These are phyloP conservation scores for Zalophus californianus DNA, from an alignment of 2,797 vertebrate genomes.

Conservation along the genomic window DNA sequence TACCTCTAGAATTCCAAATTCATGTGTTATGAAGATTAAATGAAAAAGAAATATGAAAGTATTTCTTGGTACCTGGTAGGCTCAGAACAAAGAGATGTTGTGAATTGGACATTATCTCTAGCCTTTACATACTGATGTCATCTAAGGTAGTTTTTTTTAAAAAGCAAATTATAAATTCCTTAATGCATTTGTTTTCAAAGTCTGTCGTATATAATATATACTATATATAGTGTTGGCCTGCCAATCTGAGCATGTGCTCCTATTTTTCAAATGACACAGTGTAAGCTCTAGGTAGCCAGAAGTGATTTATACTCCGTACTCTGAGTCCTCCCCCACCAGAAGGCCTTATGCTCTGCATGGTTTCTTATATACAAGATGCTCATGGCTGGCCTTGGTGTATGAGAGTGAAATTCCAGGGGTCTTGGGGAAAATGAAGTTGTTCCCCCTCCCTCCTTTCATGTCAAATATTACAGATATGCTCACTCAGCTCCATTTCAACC, in stretches of 20 bases:
- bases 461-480: not conserved
- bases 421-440: not conserved
- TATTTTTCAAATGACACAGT: not conserved
- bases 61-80: not conserved
- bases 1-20: not conserved
- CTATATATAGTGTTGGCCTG: not conserved
- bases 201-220: not conserved
- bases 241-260: not conserved
- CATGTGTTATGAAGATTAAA: not conserved
- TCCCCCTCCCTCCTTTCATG: not conserved
- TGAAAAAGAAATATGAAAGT: not conserved
- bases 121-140: not conserved
- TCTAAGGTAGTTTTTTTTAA: not conserved
- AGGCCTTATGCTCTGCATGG: not conserved
- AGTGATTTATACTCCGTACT: not conserved
- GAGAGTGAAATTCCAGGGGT: not conserved
- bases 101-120: not conserved
- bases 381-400: not conserved
- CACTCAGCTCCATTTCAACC: not conserved
- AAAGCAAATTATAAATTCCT: slow-evolving; percentile 11
- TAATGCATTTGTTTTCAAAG: slow-evolving; percentile 17
- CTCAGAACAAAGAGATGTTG: not conserved
- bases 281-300: not conserved
- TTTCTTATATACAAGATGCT: not conserved
- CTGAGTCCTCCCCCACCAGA: not conserved